Evolutionary conservation across 2,113 vertebrate species (phyloP).

Genomic region (Malaclemys terrapin): DNA sequence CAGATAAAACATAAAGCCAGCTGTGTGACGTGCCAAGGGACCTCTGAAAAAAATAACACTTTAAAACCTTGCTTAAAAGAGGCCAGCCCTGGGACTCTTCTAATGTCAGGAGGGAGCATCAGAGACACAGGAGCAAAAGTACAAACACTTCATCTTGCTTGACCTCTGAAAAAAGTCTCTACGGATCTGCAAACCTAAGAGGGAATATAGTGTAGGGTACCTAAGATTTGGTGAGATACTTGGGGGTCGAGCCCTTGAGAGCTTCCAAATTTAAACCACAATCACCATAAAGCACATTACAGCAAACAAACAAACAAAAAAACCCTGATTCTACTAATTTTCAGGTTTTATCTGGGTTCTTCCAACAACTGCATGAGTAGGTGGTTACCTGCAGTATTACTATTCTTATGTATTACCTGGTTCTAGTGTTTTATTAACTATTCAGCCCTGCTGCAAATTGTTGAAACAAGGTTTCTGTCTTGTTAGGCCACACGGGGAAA

Average conservation of each 20-base stretch:
- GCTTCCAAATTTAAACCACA: not conserved
- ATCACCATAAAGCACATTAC: not conserved
- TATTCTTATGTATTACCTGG: not conserved
- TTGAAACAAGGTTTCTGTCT: not conserved
- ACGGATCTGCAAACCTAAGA: not conserved
- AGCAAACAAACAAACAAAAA: not conserved
- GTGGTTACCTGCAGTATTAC: conserved; percentile 1
- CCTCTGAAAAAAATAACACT: conserved; percentile 2
- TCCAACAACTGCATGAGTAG: not conserved
- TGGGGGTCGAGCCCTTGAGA: not conserved
- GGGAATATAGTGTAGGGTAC: not conserved
- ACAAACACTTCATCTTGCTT: not conserved
- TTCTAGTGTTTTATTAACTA: not conserved
- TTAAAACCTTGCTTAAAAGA: conserved; percentile 1
- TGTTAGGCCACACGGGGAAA: not conserved
- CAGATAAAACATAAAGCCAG: not conserved
- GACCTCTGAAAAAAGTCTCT: not conserved
- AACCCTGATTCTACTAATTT: not conserved
- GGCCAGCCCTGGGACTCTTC: not conserved
- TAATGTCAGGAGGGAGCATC: not conserved
- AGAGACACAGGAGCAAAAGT: not conserved
- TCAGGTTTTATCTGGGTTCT: not conserved
- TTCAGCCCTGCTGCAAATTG: not conserved
- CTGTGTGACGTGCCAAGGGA: not conserved
- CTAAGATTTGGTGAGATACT: not conserved